Evolutionary conservation across 2,888 invertebrate species (phyloP).

Genomic region (Agonopterix heracliana): DNA sequence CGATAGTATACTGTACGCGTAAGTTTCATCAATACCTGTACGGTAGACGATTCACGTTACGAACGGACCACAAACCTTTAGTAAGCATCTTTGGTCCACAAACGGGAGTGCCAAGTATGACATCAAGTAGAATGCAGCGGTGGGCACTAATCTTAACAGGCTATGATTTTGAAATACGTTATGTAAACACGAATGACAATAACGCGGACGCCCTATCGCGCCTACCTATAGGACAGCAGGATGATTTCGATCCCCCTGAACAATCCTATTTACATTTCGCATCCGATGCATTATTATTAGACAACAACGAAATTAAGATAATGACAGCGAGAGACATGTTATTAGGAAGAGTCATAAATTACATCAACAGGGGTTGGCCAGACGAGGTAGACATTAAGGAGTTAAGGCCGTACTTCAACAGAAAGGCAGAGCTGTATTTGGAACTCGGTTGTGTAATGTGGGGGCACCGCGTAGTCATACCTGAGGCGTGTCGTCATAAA

Average conservation of each 20-base stretch:
- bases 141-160: conserved; percentile 10
- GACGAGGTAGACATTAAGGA: not conserved
- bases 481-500: too few species aligned
- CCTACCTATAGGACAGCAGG: conserved; percentile 2
- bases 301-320: conserved; percentile 1
- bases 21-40: conserved; percentile 8
- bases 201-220: not conserved
- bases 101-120: conserved; percentile 6
- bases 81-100: conserved; percentile 7
- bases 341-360: conserved; percentile 2
- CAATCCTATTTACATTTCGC: conserved; percentile 7
- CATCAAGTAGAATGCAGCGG: conserved; percentile 10
- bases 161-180: conserved; percentile 10
- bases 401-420: too few species aligned
- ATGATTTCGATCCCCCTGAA: too few species aligned
- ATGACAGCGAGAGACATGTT: not conserved
- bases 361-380: conserved; percentile 1
- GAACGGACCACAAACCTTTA: not conserved
- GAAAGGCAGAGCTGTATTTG: too few species aligned
- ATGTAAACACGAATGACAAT: conserved; percentile 6
- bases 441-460: too few species aligned
- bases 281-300: conserved; percentile 5
- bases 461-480: too few species aligned
- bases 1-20: conserved; percentile 5
- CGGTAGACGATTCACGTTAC: conserved; percentile 3